Base-by-base conservation (phyloP, 2,888 invertebrate species). In the Conus canariensis region DNA sequence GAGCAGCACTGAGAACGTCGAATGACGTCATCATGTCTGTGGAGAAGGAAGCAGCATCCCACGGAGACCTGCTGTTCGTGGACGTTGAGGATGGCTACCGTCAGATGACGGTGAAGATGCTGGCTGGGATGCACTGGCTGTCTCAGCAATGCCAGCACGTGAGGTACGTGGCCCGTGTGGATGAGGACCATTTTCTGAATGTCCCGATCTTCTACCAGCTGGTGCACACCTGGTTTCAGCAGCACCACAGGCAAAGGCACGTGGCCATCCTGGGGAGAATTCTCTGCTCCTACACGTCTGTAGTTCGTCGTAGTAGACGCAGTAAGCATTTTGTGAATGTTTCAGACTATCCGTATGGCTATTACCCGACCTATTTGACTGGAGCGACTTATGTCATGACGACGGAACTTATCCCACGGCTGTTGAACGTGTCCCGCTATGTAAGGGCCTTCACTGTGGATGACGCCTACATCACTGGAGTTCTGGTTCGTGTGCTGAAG, bases 391-490 rank as follows among this genome's bases (percentile, higher is more conserved):
- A 94, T 88, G 93, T 94, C 30, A 91, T 94, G n/a, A 93, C 93
- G 56, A 91, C 92, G 19, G 92, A 92, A 10, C 92, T 93, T 45
- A 91, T 92, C 8, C 58, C 91, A 10, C 87, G 91, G 10, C 85
- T 94, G 85, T 92, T 93, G 74, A 92, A 89, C 87, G 89, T 91
- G 10, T 93, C 94, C 1, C 92, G 93, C 77, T 93, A 93, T 86
- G 86, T 94, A 89, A 94, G 93, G 4, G 91, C 92, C 80, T 86
- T 94, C n/a, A 93, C 93, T 10, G 93, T 94, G 80, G 95, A 94
- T 86, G 95, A 95, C 70, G 95, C 92, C 25, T 94, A 93, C 82
- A 92, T 95, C 22, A 94, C 94, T 10, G 95, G 95, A 1, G 92
- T 93, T 77, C 91, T 95, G 19, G 92, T 60, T 16, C 89, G 85